Percentiles rank a stretch among this genome's conserved stretches.
phyloP scores from a whole-genome alignment of 2,113 vertebrate species.

The Butorides virescens region DNA sequence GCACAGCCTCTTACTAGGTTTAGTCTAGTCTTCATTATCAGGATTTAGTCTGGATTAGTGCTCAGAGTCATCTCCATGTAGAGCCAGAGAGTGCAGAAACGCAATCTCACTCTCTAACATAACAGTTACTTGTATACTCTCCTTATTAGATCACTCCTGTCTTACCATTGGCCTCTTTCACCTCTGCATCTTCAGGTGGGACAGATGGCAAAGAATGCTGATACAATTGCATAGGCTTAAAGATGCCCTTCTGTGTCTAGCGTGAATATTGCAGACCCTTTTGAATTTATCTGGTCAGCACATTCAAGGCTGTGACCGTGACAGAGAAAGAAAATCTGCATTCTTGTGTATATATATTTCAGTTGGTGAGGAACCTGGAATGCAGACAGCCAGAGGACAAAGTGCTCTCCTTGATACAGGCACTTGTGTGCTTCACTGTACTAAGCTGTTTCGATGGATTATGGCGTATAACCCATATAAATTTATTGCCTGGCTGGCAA shows the following conservation, averaged over 20 bases:
- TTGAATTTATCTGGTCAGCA: neutral
- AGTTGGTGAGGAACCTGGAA: neutral
- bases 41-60: neutral
- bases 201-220: neutral
- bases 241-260: neutral
- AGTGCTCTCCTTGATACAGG: neutral
- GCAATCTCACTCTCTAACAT: neutral
- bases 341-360: neutral
- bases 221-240: neutral
- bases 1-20: neutral
- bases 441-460: neutral
- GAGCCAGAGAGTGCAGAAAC: neutral
- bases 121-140: neutral
- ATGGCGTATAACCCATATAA: neutral
- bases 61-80: neutral
- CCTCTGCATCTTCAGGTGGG: neutral
- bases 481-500: neutral
- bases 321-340: neutral
- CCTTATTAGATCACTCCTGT: neutral
- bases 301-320: neutral
- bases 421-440: neutral
- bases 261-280: neutral
- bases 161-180: neutral
- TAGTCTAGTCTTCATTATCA: neutral
- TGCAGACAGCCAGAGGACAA: neutral